Percentiles rank a stretch among this genome's conserved stretches.
phyloP scores from a whole-genome alignment of 2,797 vertebrate genomes.

The Amblyopsis hoosieri region DNA sequence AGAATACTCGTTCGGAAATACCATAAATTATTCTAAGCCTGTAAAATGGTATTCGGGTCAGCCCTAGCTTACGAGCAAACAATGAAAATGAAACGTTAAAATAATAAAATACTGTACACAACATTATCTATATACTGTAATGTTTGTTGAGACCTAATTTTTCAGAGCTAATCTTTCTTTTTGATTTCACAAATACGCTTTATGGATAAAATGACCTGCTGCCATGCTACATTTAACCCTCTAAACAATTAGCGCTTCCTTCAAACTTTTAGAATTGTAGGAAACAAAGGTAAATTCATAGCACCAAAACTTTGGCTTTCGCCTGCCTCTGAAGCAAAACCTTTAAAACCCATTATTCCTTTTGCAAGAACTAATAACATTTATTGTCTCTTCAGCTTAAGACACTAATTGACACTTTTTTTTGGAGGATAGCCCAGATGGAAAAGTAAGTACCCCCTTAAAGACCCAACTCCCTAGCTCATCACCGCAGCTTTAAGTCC shows the following conservation, averaged over 20 bases:
- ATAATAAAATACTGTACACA: constrained; percentile 1
- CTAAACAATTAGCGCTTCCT: constrained; percentile 61
- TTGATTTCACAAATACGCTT: no score
- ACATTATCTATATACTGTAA: constrained; percentile 3
- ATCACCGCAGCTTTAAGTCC: constrained; percentile 79
- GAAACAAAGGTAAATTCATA: constrained; percentile 71
- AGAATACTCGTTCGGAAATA: no score
- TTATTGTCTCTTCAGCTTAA: constrained; percentile 86
- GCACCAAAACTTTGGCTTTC: constrained; percentile 67
- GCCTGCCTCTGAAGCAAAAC: constrained; percentile 76
- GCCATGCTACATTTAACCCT: constrained; percentile 24
- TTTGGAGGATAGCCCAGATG: constrained; percentile 84
- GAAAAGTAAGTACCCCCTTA: constrained; percentile 84
- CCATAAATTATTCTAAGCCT: no score
- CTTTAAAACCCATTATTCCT: constrained; percentile 84
- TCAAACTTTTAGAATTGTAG: constrained; percentile 68
- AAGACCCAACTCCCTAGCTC: constrained; percentile 81
- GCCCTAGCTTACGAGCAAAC: neutral
- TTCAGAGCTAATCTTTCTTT: no score
- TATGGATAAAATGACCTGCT: constrained; percentile 42
- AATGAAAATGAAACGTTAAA: neutral
- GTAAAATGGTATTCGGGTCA: no score
- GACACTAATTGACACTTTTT: constrained; percentile 84
- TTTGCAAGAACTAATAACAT: constrained; percentile 83
- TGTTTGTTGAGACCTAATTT: no score